Base-by-base conservation (phyloP, 2,888 invertebrate species). In the Phortica okadai region DNA sequence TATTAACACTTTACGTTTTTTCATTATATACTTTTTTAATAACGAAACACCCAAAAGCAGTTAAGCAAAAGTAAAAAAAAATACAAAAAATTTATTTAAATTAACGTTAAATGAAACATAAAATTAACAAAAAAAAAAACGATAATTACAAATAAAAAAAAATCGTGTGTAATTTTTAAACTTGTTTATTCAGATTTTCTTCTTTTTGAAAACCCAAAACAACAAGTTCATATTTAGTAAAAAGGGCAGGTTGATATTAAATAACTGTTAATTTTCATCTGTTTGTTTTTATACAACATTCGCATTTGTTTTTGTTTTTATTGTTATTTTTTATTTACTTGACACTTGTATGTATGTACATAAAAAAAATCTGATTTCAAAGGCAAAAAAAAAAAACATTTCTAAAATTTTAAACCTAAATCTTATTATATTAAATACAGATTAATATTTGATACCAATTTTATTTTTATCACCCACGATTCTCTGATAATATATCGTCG, bases 1-100 rank as follows among this genome's bases (percentile, higher is more conserved):
- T 69, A 69, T 70, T 70, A 45, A 70, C 44, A 33, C 10, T 72
- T 72, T 54, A 72, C 72, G 72, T 56, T 72, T 72, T 11, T 21
- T 41, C 41, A 66, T 33, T 50, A 11, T 8, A 6, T 8, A 5
- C 6, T 33, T 33, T 33, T 33, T 33, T 33, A 33, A 33, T 33
- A 3, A 66, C 41, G 11, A 21, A 25, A 66, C 33, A 33, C 4
- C 66, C 3, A 21, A 21, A 50, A 6, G 5, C 8, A 50, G 6
- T 14, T 2, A 50, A 6, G 50, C 14, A 8, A 14, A 14, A 14
- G 50, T 11, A 50, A 50, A 50, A 50, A 14, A 50, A 33, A 33
- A 33, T 33, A 33, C 2, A 33, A 21, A 0, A 21, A 21, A 21
- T 21, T 21, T 33, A 33, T 33, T 33, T 33, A 33, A 33, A 33